A percentile compares a stretch with the other conserved stretches of the same genome.
Conservation (phyloP, 2,888 invertebrate genomes). For the Leptothorax acervorum region DNA sequence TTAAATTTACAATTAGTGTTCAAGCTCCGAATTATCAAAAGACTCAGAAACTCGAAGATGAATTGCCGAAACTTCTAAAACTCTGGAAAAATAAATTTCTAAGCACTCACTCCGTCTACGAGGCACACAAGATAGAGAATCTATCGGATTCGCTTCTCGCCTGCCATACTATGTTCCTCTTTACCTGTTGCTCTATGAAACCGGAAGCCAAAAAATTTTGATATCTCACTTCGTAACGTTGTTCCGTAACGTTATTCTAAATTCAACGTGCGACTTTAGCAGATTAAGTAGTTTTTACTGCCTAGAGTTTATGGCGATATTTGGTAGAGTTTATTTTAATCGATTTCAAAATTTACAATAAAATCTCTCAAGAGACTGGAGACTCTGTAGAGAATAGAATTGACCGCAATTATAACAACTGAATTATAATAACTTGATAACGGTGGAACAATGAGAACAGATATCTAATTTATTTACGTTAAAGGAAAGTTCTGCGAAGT, state of each 20-base stretch:
- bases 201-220: slow-evolving; percentile 60
- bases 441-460: neutral
- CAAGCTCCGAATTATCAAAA: neutral
- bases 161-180: slow-evolving; percentile 26
- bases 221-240: slow-evolving; percentile 11
- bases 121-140: slow-evolving; percentile 41
- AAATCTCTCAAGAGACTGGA: neutral
- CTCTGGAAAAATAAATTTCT: slow-evolving; percentile 48
- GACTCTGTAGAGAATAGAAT: neutral
- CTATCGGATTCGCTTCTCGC: slow-evolving; percentile 32
- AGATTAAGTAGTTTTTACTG: neutral
- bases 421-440: neutral
- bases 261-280: neutral
- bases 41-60: neutral
- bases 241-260: slow-evolving; percentile 9
- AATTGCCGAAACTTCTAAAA: slow-evolving; percentile 18
- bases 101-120: slow-evolving; percentile 8
- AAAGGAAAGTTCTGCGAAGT: neutral
- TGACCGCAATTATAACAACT: neutral
- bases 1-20: neutral
- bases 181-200: slow-evolving; percentile 64
- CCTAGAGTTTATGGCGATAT: neutral
- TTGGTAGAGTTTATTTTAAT: slow-evolving; percentile 8
- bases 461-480: neutral
- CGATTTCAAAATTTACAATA: neutral